A percentile compares a stretch with the other conserved stretches of the same genome.
Evolutionary conservation across 2,797 vertebrate genomes (phyloP).

Genomic region (Novumbra hubbsi): DNA sequence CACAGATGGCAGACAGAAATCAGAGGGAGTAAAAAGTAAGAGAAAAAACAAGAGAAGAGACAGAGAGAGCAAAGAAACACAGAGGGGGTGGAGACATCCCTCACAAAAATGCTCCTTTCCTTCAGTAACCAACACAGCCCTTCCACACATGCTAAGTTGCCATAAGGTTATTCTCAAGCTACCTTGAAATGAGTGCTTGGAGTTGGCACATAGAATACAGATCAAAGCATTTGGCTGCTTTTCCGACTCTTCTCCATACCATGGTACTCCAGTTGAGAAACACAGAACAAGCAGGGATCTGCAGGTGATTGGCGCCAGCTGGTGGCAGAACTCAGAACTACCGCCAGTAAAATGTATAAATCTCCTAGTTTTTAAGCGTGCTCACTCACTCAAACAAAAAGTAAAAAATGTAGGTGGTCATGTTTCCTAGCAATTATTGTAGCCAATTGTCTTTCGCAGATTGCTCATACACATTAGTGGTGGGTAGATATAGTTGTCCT

Average conservation of each 20-base stretch:
- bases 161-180: conserved; percentile 24
- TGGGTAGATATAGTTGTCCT: too few relatives aligned
- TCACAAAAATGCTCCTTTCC: conserved; percentile 21
- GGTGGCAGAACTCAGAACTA: conserved; percentile 52
- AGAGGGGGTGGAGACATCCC: conserved; percentile 10
- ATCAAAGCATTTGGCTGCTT: conserved; percentile 34
- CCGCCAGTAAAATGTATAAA: neutral
- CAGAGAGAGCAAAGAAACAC: conserved; percentile 8
- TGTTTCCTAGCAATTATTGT: too few relatives aligned
- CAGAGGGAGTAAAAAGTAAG: conserved; percentile 10
- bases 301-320: conserved; percentile 63
- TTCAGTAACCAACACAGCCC: conserved; percentile 33
- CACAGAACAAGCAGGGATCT: neutral
- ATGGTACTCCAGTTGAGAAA: neutral
- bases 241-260: conserved; percentile 19
- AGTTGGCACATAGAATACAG: conserved; percentile 37
- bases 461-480: too few relatives aligned
- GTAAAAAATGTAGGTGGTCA: too few relatives aligned
- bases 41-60: neutral
- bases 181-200: conserved; percentile 16
- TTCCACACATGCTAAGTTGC: conserved; percentile 20
- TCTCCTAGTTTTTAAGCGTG: neutral
- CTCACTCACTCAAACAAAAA: neutral
- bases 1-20: conserved; percentile 46
- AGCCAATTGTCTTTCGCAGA: too few relatives aligned